Conservation (phyloP, 2,797 vertebrate genomes). For the Acrocephalus scirpaceus region DNA sequence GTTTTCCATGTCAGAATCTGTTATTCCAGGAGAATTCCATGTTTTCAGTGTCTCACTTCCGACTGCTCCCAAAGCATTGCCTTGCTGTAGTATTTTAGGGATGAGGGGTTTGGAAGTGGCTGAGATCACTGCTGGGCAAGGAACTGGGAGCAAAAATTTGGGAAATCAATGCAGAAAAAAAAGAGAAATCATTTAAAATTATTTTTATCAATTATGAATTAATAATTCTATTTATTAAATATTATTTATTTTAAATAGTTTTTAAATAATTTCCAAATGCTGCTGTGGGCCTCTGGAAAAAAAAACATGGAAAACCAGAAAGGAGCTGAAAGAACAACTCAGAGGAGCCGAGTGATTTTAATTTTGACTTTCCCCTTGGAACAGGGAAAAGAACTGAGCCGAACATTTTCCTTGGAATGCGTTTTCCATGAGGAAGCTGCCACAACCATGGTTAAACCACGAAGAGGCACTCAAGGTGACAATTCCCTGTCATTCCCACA, state of each 20-base stretch:
- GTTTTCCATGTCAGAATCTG: neutral
- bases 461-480: neutral
- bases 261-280: neutral
- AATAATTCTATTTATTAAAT: too few species aligned
- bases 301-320: neutral
- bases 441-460: too few species aligned
- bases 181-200: neutral
- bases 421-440: neutral
- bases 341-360: neutral
- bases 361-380: neutral
- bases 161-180: neutral
- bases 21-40: neutral
- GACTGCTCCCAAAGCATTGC: neutral
- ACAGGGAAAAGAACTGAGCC: neutral
- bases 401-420: neutral
- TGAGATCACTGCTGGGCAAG: neutral
- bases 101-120: neutral
- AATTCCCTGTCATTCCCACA: neutral
- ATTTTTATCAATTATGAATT: too few species aligned
- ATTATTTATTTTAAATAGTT: neutral
- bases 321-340: neutral
- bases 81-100: neutral
- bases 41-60: neutral
- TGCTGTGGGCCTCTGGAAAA: neutral
- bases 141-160: neutral